A percentile compares a stretch with the other conserved stretches of the same genome.
Evolutionary conservation across 2,888 invertebrate genomes (phyloP).

Genomic region (Campaea margaritaria): DNA sequence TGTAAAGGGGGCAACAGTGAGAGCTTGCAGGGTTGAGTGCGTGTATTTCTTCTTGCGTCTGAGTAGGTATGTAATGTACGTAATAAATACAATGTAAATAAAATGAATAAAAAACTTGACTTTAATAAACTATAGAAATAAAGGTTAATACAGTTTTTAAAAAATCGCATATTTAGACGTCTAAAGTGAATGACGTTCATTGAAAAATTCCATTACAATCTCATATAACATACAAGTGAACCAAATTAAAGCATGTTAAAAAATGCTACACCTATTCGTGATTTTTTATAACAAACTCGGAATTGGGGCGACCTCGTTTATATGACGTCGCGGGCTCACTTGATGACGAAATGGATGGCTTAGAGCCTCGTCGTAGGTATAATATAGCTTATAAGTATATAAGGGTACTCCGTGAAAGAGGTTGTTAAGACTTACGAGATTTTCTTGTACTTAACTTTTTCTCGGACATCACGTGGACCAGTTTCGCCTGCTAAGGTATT

Average conservation of each 20-base stretch:
- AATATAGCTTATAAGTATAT: constrained; percentile 40
- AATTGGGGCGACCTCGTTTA: constrained; percentile 52
- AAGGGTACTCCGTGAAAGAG: constrained; percentile 43
- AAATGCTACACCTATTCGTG: constrained; percentile 22
- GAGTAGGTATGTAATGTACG: no score
- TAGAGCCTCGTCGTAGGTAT: constrained; percentile 39
- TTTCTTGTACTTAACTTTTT: constrained; percentile 41
- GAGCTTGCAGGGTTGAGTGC: no score
- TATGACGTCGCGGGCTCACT: constrained; percentile 43
- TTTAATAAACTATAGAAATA: no score
- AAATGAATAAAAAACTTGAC: no score
- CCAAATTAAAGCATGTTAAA: constrained; percentile 6
- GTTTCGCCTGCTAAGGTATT: constrained; percentile 17
- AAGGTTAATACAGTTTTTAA: no score
- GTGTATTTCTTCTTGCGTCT: no score
- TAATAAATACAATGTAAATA: no score
- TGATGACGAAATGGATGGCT: constrained; percentile 46
- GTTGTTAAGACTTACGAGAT: constrained; percentile 44
- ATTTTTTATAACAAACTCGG: constrained; percentile 47
- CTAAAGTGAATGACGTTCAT: no score
- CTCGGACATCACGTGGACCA: constrained; percentile 33
- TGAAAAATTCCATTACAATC: no score
- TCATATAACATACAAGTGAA: no score
- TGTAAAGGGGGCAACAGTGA: constrained; percentile 9
- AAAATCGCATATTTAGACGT: no score